Evolutionary conservation across 2,113 vertebrate genomes (phyloP), one percentile per base, ranked within the genome.

Genomic region (Pomatostomus ruficeps): DNA sequence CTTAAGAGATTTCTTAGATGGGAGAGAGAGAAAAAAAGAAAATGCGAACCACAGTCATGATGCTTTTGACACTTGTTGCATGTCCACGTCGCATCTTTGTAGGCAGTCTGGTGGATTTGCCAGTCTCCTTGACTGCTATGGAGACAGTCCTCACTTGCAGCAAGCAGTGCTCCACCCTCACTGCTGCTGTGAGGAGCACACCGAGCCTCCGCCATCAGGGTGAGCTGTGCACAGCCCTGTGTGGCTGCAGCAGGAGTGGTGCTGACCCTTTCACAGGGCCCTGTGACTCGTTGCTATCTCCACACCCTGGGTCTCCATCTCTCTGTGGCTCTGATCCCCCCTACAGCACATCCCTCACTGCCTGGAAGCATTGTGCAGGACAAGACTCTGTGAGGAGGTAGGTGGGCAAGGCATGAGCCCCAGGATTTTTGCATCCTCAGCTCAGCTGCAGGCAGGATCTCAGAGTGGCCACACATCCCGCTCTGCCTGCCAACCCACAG

Each of bases 381-480:
- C 28, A 23, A 26, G 33, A n/a, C 17, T 23, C 35, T 54, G 40
- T 0, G 1, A 72, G 38, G 35, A 46, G 11, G 16, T 29, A 17
- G 18, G 4, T 26, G 29, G 31, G 35, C 28, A 79, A 21, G 19
- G 26, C n/a, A 18, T 0, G 2, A 77, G 24, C 12, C 28, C 26
- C 16, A 22, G 29, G 31, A 33, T 25, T 40, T 81, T 81, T 43
- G 10, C 48, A 25, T 33, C 52, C 23, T 42, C n/a, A 40, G 25
- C 36, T 28, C 16, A 36, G 57, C 31, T 57, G 31, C 62, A 29
- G 42, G 31, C 2, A 2, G 48, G 35, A 19, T 62, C 59, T 66
- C 7, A 1, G 26, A 19, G 17, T 0, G 6, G 55, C 36, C 6
- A 2, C 0, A 0, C 15, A 22, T 22, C 6, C 43, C 49, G 18